Evolutionary conservation across 2,113 vertebrate species (phyloP), one percentile per base, ranked within the genome.

Genomic region (Formicarius rufipectus): DNA sequence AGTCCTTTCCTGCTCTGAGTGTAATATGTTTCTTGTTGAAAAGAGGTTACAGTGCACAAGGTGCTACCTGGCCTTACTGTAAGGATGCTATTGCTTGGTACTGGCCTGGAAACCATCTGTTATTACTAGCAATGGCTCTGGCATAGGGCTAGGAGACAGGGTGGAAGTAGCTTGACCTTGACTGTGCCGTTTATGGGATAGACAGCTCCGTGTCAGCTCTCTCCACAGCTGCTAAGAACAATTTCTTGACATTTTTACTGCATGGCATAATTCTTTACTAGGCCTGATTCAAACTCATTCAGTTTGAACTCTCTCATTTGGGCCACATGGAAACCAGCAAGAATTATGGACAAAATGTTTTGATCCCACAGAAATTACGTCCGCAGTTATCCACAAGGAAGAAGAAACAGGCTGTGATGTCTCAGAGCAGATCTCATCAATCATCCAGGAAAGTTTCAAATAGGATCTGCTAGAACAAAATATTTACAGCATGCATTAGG

Each of bases 321-420:
- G 33, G 52, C 74, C 49, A 69, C 37, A 5, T 56, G 71, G 75
- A 90, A 87, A 12, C 28, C 28, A 18, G 39, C 9, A 87, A 74
- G 52, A 94, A 72, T 56, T 72, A 63, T 0, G 0, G 52, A 71
- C 53, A 60, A 72, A 75, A 72, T 44, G 17, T 66, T 88, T 91
- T 56, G 17, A 35, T 85, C 63, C 91, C 71, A 76, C 17, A 59
- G 39, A 75, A 88, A 40, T 60, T 49, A 68, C 14, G 17, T 47
- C 58, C 62, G 31, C 37, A 56, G 21, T 85, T 84, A 79, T 24
- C 44, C 53, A 62, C 37, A 45, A 40, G 42, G 67, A 87, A 76
- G 52, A 87, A 91, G 58, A 94, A 87, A 85, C 10, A 5, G 31
- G 49, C 53, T 96, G 66, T 79, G 62, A 73, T 90, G 62, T 60